Evolutionary conservation across 2,113 vertebrate species (phyloP).

Genomic region (Tyto alba): DNA sequence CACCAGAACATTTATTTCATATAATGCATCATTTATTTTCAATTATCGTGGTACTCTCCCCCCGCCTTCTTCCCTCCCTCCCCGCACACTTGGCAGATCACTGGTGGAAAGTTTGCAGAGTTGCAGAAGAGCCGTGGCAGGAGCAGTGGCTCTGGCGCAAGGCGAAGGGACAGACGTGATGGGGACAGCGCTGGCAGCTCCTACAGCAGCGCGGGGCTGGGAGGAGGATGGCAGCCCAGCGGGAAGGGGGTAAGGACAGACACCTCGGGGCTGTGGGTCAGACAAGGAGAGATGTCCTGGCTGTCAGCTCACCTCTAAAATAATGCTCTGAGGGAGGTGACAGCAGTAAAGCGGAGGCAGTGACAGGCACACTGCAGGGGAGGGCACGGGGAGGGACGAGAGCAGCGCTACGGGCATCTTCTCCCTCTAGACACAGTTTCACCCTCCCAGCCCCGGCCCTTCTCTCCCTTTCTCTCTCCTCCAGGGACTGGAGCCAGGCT

Average conservation of each 20-base stretch:
- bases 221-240: background rate
- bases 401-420: background rate
- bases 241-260: background rate
- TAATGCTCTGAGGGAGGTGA: background rate
- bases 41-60: conserved; percentile 34
- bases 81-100: background rate
- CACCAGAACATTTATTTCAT: conserved; percentile 53
- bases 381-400: background rate
- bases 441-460: background rate
- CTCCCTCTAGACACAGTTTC: background rate
- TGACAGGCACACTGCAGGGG: background rate
- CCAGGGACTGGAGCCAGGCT: too few relatives aligned
- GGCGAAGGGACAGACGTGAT: background rate
- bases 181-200: background rate
- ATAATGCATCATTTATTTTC: conserved; percentile 70
- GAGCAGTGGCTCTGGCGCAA: background rate
- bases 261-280: background rate
- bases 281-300: background rate
- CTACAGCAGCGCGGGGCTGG: background rate
- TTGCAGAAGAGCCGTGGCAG: background rate
- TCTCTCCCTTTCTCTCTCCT: background rate
- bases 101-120: conserved; percentile 14
- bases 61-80: background rate
- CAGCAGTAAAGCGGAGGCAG: background rate
- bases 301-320: background rate